Percentiles rank a stretch among this genome's conserved stretches.
Evolutionary conservation across 2,888 invertebrate species (phyloP).

Genomic region (Nesidiocoris tenuis): DNA sequence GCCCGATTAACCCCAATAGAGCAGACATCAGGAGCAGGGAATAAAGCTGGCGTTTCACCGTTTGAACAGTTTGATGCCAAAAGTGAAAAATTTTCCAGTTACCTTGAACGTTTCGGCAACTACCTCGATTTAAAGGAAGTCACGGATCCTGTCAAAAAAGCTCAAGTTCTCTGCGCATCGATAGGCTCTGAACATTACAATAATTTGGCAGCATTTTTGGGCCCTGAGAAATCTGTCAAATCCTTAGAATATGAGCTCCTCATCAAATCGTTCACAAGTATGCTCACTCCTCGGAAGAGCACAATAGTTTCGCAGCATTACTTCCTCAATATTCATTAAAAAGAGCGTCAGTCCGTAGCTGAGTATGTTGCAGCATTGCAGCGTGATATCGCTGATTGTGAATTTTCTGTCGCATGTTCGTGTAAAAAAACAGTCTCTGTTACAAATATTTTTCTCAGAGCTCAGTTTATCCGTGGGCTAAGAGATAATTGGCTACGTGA

Average conservation of each 20-base stretch:
- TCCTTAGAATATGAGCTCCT: slow-evolving; percentile 22
- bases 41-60: background rate
- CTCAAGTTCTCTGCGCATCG: slow-evolving; percentile 41
- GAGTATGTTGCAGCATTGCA: slow-evolving; percentile 32
- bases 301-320: slow-evolving; percentile 44
- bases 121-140: slow-evolving; percentile 23
- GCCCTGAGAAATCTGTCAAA: slow-evolving; percentile 37
- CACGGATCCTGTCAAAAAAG: slow-evolving; percentile 27
- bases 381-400: slow-evolving; percentile 4
- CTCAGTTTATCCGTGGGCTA: slow-evolving; percentile 18
- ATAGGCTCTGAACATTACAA: slow-evolving; percentile 45
- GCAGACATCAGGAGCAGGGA: background rate
- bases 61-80: slow-evolving; percentile 15
- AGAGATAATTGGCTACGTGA: slow-evolving; percentile 36
- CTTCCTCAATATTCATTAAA: slow-evolving; percentile 28
- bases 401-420: slow-evolving; percentile 10
- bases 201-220: slow-evolving; percentile 37
- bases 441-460: slow-evolving; percentile 11
- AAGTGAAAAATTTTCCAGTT: slow-evolving; percentile 18
- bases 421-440: slow-evolving; percentile 25
- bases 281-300: slow-evolving; percentile 39
- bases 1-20: background rate
- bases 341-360: slow-evolving; percentile 33
- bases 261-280: slow-evolving; percentile 16
- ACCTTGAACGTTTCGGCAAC: slow-evolving; percentile 30